Base-by-base conservation (phyloP, 2,797 vertebrate genomes). In the Tokudaia tokunoshimensis region DNA sequence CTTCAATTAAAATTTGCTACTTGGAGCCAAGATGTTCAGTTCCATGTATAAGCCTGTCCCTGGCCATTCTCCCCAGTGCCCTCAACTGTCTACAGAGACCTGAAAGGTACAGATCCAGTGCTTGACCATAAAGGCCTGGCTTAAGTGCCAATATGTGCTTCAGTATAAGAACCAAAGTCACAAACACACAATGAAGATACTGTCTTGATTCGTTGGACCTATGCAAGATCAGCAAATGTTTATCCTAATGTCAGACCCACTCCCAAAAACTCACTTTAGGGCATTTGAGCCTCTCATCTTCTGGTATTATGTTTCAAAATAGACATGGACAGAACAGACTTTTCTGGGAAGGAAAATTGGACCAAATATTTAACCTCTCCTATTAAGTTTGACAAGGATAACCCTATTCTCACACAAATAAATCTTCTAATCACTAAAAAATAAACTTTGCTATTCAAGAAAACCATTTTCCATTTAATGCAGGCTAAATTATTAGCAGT, bases 401-500 rank as follows among this genome's bases (percentile, higher is more conserved):
- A 75, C 37, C 19, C 70, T 75, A 75, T 75, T 75, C 72, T 75
- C 20, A 11, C 72, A 44, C 24, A 75, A 44, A 44, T 26, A 75
- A 44, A 44, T 13, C 72, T 75, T 44, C 37, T 44, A 6, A 75
- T 75, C 72, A 44, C 37, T 44, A 24, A 41, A 75, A 75, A 75
- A 26, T 44, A 79, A 37, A 84, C 63, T 44, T 63, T 75, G 5
- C 1, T 67, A 6, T 80, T 91, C 67, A 81, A 59, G 61, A 86
- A 65, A 95, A 78, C 47, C 50, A 12, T 70, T 89, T 96, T 90
- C 31, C 19, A 10, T 94, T 94, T 92, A 26, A 72, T 84, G 31
- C 80, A 31, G 12, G 31, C 57, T 76, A 76, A 82, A 96, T 82
- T 47, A 67, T 19, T 34, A 89, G 37, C 50, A 31, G 37, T n/a